Base-by-base conservation (phyloP, 2,797 vertebrate genomes). In the Pteropus rufus region DNA sequence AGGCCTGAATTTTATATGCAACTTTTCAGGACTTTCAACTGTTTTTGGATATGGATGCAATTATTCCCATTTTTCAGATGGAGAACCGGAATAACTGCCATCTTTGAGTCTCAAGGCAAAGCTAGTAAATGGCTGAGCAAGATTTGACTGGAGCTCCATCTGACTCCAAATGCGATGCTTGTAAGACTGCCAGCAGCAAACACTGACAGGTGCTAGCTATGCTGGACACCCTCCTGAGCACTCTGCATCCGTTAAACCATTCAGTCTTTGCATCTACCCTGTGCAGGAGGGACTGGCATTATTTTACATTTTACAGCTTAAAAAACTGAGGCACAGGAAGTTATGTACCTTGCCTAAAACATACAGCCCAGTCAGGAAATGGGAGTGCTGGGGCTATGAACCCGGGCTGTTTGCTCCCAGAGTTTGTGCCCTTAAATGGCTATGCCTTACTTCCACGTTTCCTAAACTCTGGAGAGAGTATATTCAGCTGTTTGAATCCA, bases 1-100 rank as follows among this genome's bases (percentile, higher is more conserved):
- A 49, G 36, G 49, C 31, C 14, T 6, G 49, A 65, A 49, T 52
- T 85, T 69, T 69, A 34, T 60, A 12, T 77, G 39, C 21, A 7
- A 84, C 58, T 88, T 41, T 3, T 73, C 15, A 72, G 9, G 60
- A 9, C 41, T 76, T 39, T 84, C 23, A 19, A 29, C 34, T 86
- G 39, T 86, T 83, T 64, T 91, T 88, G 44, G 56, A 49, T 64
- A 54, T 62, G 16, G 58, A 54, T 62, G 31, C 3, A 89, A 76
- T 88, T 60, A 64, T 60, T 81, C 39, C 24, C 7, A 49, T 58
- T 81, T 90, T 64, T 44, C 23, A 46, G 70, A 65, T 5, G 9
- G 26, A 29, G 12, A 75, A 16, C 39, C n/a, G 10, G 39, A 87
- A 10, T 16, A 52, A 69, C 26, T 2, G 12, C 70, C 18, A 36